Conservation (phyloP, 2,888 invertebrate genomes). For the Melanargia galathea region DNA sequence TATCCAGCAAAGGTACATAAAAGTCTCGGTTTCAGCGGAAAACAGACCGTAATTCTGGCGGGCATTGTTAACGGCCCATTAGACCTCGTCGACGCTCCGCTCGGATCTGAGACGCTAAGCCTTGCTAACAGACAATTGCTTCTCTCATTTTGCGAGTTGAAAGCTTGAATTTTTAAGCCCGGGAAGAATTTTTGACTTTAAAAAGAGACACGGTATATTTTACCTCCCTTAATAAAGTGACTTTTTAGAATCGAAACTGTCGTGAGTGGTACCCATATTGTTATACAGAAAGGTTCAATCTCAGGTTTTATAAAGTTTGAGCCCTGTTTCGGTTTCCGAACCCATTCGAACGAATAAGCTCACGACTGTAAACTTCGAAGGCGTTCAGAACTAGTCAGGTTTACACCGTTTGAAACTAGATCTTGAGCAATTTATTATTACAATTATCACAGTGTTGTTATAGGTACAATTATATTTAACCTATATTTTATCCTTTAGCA, state of each 20-base stretch:
- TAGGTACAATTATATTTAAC: too few relatives aligned
- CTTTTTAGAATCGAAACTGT: background rate
- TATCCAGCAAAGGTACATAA: constrained; percentile 20
- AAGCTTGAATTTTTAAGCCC: constrained; percentile 25
- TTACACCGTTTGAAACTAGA: too few relatives aligned
- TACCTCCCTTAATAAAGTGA: background rate
- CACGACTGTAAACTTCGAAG: too few relatives aligned
- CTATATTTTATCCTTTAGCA: too few relatives aligned
- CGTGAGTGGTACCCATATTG: too few relatives aligned
- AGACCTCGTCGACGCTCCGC: constrained; percentile 60
- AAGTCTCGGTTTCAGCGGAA: constrained; percentile 60
- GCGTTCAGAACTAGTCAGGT: too few relatives aligned
- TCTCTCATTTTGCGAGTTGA: constrained; percentile 31
- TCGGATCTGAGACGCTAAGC: constrained; percentile 48
- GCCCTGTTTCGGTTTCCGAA: too few relatives aligned
- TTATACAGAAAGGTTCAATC: too few relatives aligned
- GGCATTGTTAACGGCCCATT: constrained; percentile 76
- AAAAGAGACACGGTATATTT: constrained; percentile 6
- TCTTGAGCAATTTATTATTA: too few relatives aligned
- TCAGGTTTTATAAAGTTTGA: too few relatives aligned
- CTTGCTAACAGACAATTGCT: constrained; percentile 35
- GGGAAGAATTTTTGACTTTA: constrained; percentile 22
- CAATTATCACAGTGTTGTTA: too few relatives aligned
- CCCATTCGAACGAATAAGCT: too few relatives aligned
- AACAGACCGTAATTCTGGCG: constrained; percentile 69